phyloP scores from a whole-genome alignment of 2,888 invertebrate genomes.

The Acleris sparsana region DNA sequence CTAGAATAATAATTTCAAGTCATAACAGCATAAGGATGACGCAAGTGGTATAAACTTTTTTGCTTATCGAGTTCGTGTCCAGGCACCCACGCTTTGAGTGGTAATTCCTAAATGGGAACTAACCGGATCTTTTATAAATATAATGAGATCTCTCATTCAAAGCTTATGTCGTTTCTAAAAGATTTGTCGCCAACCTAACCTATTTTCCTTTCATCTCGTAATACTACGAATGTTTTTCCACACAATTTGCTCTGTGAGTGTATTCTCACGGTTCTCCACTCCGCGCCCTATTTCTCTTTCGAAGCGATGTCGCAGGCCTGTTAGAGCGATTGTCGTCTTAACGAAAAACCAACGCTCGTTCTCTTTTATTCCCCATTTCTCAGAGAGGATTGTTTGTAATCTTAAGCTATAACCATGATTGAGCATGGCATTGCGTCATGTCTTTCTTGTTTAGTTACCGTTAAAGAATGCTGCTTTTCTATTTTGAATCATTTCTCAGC shows the following conservation, averaged over 20 bases:
- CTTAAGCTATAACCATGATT: slow-evolving; percentile 1
- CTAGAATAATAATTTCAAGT: slow-evolving; percentile 18
- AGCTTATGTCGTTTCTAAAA: slow-evolving; percentile 7
- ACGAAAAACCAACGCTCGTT: slow-evolving; percentile 39
- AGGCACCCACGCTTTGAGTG: slow-evolving; percentile 24
- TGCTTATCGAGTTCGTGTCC: slow-evolving; percentile 22
- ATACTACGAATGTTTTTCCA: slow-evolving; percentile 45
- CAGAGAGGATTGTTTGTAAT: slow-evolving; percentile 2
- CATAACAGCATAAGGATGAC: slow-evolving; percentile 52
- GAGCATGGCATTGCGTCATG: neutral
- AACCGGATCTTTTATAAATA: slow-evolving; percentile 30
- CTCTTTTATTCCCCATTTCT: slow-evolving; percentile 21
- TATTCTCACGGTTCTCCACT: slow-evolving; percentile 49
- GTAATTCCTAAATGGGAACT: slow-evolving; percentile 21
- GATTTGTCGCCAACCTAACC: slow-evolving; percentile 18
- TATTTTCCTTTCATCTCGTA: slow-evolving; percentile 23
- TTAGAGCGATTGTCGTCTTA: slow-evolving; percentile 50
- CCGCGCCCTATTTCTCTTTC: slow-evolving; percentile 69
- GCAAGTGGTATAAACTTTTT: slow-evolving; percentile 37
- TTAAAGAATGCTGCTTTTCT: slow-evolving; percentile 9
- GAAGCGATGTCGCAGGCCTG: slow-evolving; percentile 53
- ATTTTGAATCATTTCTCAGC: slow-evolving; percentile 32
- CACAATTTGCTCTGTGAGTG: slow-evolving; percentile 62
- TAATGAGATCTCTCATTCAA: slow-evolving; percentile 4
- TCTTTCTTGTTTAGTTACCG: neutral